Percentiles rank a stretch among this genome's conserved stretches.
Evolutionary conservation across 2,113 vertebrate species (phyloP).

Genomic region (Otis tarda): DNA sequence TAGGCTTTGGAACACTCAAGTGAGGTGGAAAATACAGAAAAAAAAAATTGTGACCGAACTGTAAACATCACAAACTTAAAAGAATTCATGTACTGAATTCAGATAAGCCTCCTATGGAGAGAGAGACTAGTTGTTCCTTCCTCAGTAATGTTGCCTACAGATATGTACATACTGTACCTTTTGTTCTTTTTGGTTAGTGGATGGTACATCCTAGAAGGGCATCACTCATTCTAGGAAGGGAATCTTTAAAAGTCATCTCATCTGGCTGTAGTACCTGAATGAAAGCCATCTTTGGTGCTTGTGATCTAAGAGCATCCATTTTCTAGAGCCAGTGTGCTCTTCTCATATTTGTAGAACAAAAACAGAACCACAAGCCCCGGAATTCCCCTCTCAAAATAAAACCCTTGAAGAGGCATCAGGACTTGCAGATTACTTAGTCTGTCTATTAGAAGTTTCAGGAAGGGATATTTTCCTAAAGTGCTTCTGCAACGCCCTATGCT

Average conservation of each 20-base stretch:
- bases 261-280: not conserved
- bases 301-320: not conserved
- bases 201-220: constrained; percentile 30
- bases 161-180: constrained; percentile 46
- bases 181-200: constrained; percentile 34
- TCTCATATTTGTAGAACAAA: not conserved
- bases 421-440: not conserved
- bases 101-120: constrained; percentile 40
- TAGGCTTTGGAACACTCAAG: constrained; percentile 18
- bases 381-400: not conserved
- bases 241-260: constrained; percentile 15
- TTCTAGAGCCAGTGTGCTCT: not conserved
- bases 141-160: constrained; percentile 26
- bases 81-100: constrained; percentile 57
- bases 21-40: constrained; percentile 29
- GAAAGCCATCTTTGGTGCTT: constrained; percentile 2
- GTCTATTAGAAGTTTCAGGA: not conserved
- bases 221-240: constrained; percentile 15
- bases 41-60: not conserved
- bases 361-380: fast-evolving
- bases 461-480: not conserved
- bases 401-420: not conserved
- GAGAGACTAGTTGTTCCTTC: constrained; percentile 64
- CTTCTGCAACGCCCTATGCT: not conserved
- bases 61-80: not conserved